Evolutionary conservation across 2,888 invertebrate species (phyloP).

Genomic region (Chymomyza amoena): DNA sequence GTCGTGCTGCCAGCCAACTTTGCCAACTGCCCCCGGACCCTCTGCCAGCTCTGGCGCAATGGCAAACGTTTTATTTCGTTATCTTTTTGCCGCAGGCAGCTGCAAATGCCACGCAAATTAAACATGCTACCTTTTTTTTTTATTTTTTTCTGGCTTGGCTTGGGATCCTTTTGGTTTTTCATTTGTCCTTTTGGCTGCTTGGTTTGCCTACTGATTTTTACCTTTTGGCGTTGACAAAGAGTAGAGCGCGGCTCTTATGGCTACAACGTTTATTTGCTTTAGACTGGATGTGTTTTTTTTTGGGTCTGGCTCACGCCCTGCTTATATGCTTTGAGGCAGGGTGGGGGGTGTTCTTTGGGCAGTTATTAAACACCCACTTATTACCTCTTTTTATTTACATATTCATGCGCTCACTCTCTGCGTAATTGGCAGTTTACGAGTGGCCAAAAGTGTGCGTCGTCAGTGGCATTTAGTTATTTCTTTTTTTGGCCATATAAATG

Average conservation of each 20-base stretch:
- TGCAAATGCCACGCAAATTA: slow-evolving; percentile 77
- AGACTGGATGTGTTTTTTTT: neutral
- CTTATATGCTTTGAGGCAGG: neutral
- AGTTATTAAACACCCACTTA: slow-evolving; percentile 78
- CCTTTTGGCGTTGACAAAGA: slow-evolving; percentile 43
- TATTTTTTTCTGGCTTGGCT: too few relatives aligned
- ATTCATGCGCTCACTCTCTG: slow-evolving; percentile 68
- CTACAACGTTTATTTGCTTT: neutral
- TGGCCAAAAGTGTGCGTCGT: neutral
- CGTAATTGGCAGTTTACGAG: slow-evolving; percentile 26
- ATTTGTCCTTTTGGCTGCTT: slow-evolving; percentile 25
- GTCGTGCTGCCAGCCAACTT: slow-evolving; percentile 1
- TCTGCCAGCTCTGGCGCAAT: neutral
- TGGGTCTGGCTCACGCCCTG: neutral
- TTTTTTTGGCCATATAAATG: neutral
- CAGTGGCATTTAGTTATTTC: neutral
- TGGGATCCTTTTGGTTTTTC: slow-evolving; percentile 7
- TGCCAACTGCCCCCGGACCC: slow-evolving; percentile 38
- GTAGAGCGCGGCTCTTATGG: neutral
- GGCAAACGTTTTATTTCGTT: slow-evolving; percentile 74
- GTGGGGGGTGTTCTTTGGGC: slow-evolving; percentile 40
- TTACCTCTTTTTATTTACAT: slow-evolving; percentile 76
- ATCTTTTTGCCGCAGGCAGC: slow-evolving; percentile 77
- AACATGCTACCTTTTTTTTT: slow-evolving; percentile 69
- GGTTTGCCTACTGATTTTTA: slow-evolving; percentile 45